Conservation (phyloP, 1,140 invertebrate species). For the Drosophila kohkoa region DNA sequence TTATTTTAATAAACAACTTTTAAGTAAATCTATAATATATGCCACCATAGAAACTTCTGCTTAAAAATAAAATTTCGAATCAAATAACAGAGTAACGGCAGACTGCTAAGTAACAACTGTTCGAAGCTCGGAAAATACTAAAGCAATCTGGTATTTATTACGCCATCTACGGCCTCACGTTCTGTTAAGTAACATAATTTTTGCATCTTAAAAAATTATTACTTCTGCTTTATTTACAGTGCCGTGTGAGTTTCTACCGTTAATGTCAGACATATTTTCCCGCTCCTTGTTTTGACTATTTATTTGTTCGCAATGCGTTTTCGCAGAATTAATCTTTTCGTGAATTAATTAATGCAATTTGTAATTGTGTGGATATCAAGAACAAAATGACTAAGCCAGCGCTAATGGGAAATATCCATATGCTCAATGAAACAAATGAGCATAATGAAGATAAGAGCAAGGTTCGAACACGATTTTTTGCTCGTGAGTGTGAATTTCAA, state of each 20-base stretch:
- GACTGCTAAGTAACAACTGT: no score
- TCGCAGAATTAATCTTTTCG: background rate
- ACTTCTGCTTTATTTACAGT: background rate
- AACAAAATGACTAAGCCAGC: conserved; percentile 35
- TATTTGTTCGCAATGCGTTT: conserved; percentile 14
- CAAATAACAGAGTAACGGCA: no score
- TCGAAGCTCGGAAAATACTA: no score
- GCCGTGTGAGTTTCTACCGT: conserved; percentile 30
- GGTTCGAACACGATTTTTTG: conserved; percentile 17
- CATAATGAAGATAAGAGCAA: conserved; percentile 31
- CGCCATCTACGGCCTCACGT: no score
- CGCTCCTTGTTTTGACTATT: conserved; percentile 6
- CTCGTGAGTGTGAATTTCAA: background rate
- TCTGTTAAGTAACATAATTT: background rate
- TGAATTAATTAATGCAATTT: background rate
- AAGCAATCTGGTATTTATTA: no score
- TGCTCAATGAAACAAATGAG: conserved; percentile 20
- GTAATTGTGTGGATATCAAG: background rate
- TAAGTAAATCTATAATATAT: no score
- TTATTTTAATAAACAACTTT: no score
- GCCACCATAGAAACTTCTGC: no score
- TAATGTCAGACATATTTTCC: conserved; percentile 38
- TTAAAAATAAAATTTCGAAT: no score
- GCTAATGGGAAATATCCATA: conserved; percentile 37
- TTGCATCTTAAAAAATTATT: background rate